A percentile compares a stretch with the other conserved stretches of the same genome.
phyloP scores from a whole-genome alignment of 2,888 invertebrate species.

The Dusona sp. region DNA sequence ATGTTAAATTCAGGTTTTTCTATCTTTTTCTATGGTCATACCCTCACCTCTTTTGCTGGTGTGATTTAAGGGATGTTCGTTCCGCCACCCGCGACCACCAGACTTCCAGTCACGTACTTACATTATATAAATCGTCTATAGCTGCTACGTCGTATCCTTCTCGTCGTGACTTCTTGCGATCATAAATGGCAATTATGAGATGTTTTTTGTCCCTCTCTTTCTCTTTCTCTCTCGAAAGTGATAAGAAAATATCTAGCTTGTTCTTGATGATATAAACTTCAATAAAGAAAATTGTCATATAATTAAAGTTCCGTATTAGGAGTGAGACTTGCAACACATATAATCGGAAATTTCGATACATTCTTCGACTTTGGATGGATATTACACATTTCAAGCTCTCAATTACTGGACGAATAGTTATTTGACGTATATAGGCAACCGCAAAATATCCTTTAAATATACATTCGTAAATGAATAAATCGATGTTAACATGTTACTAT shows the following conservation, averaged over 20 bases:
- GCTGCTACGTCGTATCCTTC: slow-evolving; percentile 45
- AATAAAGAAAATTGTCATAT: not conserved
- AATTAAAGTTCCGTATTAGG: not conserved
- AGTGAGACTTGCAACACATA: not conserved
- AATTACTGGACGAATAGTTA: not conserved
- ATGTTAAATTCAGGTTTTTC: slow-evolving; percentile 55
- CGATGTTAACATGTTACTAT: not conserved
- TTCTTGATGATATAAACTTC: not conserved
- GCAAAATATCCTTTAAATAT: not conserved
- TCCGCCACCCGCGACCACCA: slow-evolving; percentile 52
- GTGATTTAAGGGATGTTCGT: slow-evolving; percentile 78
- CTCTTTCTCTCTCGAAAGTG: not conserved
- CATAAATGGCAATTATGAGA: slow-evolving; percentile 41
- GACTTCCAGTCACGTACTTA: slow-evolving; percentile 76
- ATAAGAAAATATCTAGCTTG: no score
- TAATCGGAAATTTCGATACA: not conserved
- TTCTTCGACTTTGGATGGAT: not conserved
- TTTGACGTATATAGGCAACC: not conserved
- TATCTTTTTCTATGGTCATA: slow-evolving; percentile 28
- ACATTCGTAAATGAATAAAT: not conserved
- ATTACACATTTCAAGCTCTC: not conserved
- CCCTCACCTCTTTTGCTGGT: slow-evolving; percentile 66
- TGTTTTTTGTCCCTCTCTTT: not conserved
- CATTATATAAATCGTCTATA: slow-evolving; percentile 73
- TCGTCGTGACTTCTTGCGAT: slow-evolving; percentile 5